Evolutionary conservation across 2,888 invertebrate species (phyloP).

Genomic region (Crossocerus cetratus): DNA sequence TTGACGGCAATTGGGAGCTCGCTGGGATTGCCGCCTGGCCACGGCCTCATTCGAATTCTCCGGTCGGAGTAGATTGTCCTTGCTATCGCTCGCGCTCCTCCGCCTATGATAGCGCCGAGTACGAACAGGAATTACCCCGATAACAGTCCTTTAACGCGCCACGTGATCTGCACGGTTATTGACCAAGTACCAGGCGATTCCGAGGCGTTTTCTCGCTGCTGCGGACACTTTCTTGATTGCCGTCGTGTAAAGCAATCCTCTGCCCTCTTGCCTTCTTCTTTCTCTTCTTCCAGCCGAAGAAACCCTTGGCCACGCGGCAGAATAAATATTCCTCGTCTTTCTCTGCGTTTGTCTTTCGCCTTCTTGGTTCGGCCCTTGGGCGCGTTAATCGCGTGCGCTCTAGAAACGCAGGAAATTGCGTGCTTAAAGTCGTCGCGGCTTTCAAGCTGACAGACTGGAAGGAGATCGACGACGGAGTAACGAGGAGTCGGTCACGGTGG

Average conservation of each 20-base stretch:
- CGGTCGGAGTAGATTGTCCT: neutral
- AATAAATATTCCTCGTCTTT: constrained; percentile 1
- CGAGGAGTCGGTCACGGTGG: too few relatives aligned
- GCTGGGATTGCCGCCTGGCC: neutral
- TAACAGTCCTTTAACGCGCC: neutral
- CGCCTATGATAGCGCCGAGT: neutral
- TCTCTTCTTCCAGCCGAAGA: neutral
- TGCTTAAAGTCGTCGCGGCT: neutral
- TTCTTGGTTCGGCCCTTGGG: neutral
- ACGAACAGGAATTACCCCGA: neutral
- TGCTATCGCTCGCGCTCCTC: neutral
- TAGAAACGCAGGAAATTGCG: constrained; percentile 5
- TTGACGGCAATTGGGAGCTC: constrained; percentile 18
- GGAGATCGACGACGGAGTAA: too few relatives aligned
- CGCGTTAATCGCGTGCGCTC: constrained; percentile 3
- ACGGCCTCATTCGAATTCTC: neutral
- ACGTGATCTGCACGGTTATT: neutral
- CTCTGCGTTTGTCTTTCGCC: neutral
- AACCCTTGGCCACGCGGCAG: neutral
- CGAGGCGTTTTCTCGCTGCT: too few relatives aligned
- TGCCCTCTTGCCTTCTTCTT: neutral
- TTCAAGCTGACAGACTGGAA: neutral
- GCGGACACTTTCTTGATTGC: constrained; percentile 15
- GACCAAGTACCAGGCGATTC: too few relatives aligned
- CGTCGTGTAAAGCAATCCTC: neutral